A percentile compares a stretch with the other conserved stretches of the same genome.
phyloP scores from a whole-genome alignment of 2,888 invertebrate species.

The Yponomeuta evonymella region DNA sequence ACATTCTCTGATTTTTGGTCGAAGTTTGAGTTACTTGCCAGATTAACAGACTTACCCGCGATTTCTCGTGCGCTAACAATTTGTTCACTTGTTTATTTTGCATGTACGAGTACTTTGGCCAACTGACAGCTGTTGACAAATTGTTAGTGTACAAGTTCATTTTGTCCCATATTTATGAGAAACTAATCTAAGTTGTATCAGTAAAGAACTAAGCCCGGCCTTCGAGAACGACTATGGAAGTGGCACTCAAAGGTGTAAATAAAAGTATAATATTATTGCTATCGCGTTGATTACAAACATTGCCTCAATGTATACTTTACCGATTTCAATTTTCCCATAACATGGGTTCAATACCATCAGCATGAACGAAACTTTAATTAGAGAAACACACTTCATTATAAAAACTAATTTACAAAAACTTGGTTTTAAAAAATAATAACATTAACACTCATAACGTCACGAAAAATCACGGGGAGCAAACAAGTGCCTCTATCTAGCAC shows the following conservation, averaged over 20 bases:
- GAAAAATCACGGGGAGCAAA: background rate
- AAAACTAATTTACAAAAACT: background rate
- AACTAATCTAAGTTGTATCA: background rate
- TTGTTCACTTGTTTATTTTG: no score
- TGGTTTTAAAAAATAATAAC: background rate
- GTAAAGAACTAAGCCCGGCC: background rate
- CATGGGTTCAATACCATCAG: constrained; percentile 32
- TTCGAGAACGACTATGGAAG: background rate
- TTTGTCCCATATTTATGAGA: background rate
- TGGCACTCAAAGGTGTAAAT: background rate
- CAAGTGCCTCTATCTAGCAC: constrained; percentile 7
- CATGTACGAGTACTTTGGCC: no score
- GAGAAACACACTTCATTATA: background rate
- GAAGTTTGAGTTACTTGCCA: no score
- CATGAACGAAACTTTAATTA: constrained; percentile 28
- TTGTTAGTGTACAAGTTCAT: no score
- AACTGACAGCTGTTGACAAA: no score
- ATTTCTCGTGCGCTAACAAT: no score
- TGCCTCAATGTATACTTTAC: constrained; percentile 31
- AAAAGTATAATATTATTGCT: background rate
- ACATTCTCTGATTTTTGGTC: no score
- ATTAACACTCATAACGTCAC: background rate
- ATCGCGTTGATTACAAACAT: background rate
- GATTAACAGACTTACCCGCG: no score
- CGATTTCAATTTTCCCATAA: constrained; percentile 43